These are phyloP conservation scores for Pseudococcus longispinus DNA, from an alignment of 2,888 invertebrate species.

Conservation along the genomic window DNA sequence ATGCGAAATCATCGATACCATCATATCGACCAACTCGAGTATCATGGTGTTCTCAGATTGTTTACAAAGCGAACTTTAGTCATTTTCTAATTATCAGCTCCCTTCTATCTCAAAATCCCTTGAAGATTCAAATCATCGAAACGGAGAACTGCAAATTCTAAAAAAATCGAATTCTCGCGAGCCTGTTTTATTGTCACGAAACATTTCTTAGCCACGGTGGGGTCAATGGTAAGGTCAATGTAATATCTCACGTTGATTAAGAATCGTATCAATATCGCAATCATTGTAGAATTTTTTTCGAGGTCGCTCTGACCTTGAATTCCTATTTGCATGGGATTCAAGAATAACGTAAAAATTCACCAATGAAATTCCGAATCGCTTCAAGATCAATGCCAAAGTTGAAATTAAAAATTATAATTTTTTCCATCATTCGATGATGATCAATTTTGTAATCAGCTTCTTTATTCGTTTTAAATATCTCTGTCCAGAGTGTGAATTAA, in stretches of 20 bases:
- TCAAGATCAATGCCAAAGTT: slow-evolving; percentile 1
- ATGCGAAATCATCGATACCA: too few species aligned
- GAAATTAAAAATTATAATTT: not conserved
- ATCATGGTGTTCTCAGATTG: too few species aligned
- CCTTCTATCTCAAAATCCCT: too few species aligned
- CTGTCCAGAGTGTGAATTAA: not conserved
- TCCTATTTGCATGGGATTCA: not conserved
- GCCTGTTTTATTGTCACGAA: too few species aligned
- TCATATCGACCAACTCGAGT: too few species aligned
- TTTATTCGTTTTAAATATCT: not conserved
- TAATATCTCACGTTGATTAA: not conserved
- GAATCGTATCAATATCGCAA: not conserved
- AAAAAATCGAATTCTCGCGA: too few species aligned
- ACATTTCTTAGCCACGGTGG: not conserved
- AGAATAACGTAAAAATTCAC: not conserved
- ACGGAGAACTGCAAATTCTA: too few species aligned
- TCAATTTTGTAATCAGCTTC: not conserved
- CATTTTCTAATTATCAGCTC: too few species aligned
- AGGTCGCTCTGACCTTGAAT: not conserved
- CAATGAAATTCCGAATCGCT: not conserved
- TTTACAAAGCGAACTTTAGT: too few species aligned
- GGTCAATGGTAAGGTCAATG: not conserved
- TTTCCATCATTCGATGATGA: not conserved
- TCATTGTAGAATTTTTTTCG: not conserved
- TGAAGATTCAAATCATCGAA: too few species aligned